Evolutionary conservation across 2,888 invertebrate species (phyloP).

Genomic region (Epistrophe grossulariae): DNA sequence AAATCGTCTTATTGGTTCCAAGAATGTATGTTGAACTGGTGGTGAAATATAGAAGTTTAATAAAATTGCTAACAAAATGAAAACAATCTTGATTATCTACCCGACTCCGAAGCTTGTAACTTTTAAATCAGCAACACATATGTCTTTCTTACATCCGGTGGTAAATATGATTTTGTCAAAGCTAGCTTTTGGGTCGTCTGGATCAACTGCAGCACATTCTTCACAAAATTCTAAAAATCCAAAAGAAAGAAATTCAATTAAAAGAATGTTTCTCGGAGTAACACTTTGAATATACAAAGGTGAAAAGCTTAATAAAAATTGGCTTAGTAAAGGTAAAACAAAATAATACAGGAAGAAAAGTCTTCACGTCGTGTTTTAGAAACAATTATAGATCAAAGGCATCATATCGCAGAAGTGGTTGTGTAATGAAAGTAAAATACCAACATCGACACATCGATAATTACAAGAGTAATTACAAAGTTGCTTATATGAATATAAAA

Average conservation of each 20-base stretch:
- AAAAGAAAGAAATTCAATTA: background rate
- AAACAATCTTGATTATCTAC: background rate
- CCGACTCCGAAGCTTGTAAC: slow-evolving; percentile 79
- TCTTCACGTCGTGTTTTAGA: too few species aligned
- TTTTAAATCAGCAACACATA: slow-evolving; percentile 82
- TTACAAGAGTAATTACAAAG: too few species aligned
- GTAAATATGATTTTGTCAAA: slow-evolving; percentile 83
- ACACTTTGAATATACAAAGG: too few species aligned
- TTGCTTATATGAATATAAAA: too few species aligned
- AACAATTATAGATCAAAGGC: too few species aligned
- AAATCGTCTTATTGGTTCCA: slow-evolving; percentile 81
- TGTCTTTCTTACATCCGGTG: slow-evolving; percentile 82
- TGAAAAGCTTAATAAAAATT: too few species aligned
- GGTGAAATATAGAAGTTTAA: background rate
- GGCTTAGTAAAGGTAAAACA: too few species aligned
- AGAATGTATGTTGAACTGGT: slow-evolving; percentile 80
- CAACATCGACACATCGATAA: too few species aligned
- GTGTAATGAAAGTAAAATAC: too few species aligned
- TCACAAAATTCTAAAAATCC: slow-evolving; percentile 81
- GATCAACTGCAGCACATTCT: slow-evolving; percentile 83
- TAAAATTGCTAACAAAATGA: background rate
- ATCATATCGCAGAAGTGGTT: too few species aligned
- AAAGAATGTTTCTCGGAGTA: too few species aligned
- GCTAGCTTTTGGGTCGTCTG: slow-evolving; percentile 80
- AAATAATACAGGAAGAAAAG: too few species aligned